A percentile compares a stretch with the other conserved stretches of the same genome.
Evolutionary conservation across 2,888 invertebrate genomes (phyloP).

Genomic region (Idaea straminata): DNA sequence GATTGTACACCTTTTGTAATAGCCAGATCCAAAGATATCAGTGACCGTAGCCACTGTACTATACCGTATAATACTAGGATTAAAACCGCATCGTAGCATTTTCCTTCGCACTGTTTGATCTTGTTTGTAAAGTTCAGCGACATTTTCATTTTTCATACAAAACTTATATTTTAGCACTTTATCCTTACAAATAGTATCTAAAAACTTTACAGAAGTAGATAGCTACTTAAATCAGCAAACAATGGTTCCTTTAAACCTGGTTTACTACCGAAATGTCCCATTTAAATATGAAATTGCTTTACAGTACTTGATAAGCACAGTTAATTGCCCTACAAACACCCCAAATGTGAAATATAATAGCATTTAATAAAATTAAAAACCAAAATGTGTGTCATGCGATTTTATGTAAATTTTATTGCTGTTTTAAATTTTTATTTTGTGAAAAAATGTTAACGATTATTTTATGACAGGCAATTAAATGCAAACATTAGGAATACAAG

Average conservation of each 20-base stretch:
- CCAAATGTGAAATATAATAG: constrained; percentile 1
- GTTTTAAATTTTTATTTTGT: neutral
- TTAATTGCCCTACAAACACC: constrained; percentile 4
- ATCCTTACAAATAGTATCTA: neutral
- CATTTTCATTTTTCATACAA: neutral
- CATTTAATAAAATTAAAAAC: constrained; percentile 3
- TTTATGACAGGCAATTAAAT: neutral
- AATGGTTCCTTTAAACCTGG: neutral
- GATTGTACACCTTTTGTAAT: too few relatives aligned
- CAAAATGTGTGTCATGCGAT: neutral
- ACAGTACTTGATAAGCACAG: constrained; percentile 2
- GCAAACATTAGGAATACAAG: neutral
- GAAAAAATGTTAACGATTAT: neutral
- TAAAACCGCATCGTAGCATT: too few relatives aligned
- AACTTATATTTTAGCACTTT: neutral
- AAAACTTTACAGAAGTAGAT: neutral
- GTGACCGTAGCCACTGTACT: too few relatives aligned
- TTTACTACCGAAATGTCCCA: neutral
- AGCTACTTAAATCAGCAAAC: neutral
- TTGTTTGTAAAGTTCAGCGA: neutral
- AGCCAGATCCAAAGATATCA: too few relatives aligned
- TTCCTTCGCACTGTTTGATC: too few relatives aligned
- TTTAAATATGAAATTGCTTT: constrained; percentile 1
- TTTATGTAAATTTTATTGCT: constrained; percentile 5
- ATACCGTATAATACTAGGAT: too few relatives aligned